These are phyloP conservation scores for Blennius ocellaris DNA, from an alignment of 2,113 vertebrate species.

Conservation along the genomic window DNA sequence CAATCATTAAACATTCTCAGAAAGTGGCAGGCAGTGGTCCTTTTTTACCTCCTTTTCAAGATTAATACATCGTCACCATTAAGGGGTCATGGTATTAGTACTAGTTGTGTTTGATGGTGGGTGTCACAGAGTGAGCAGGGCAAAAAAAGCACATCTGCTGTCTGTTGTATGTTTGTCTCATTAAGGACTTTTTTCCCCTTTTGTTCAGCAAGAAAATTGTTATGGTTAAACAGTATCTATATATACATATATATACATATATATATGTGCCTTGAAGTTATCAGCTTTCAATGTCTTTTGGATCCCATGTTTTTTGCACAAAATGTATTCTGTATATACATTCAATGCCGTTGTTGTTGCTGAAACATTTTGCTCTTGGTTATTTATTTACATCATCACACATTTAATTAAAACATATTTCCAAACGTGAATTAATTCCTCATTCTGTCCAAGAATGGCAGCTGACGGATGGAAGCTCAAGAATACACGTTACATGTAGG, in stretches of 20 bases:
- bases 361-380: conserved; percentile 46
- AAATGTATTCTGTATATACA: conserved; percentile 66
- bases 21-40: conserved; percentile 14
- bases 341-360: conserved; percentile 62
- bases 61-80: conserved; percentile 45
- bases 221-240: conserved; percentile 42
- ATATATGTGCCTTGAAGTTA: conserved; percentile 72
- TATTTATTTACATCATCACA: conserved; percentile 66
- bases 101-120: conserved; percentile 33
- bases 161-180: conserved; percentile 36
- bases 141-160: conserved; percentile 61
- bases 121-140: conserved; percentile 36
- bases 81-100: conserved; percentile 29
- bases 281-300: conserved; percentile 67
- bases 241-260: conserved; percentile 54
- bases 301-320: conserved; percentile 66
- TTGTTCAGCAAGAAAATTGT: conserved; percentile 57
- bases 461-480: neutral
- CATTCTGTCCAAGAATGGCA: conserved; percentile 9
- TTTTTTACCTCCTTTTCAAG: conserved; percentile 34
- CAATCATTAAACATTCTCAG: conserved; percentile 43
- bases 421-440: conserved; percentile 22
- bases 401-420: conserved; percentile 61
- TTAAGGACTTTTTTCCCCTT: conserved; percentile 45
- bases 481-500: neutral